Evolutionary conservation across 2,113 vertebrate genomes (phyloP), one percentile per base, ranked within the genome.

Genomic region (Pyrgilauda ruficollis): DNA sequence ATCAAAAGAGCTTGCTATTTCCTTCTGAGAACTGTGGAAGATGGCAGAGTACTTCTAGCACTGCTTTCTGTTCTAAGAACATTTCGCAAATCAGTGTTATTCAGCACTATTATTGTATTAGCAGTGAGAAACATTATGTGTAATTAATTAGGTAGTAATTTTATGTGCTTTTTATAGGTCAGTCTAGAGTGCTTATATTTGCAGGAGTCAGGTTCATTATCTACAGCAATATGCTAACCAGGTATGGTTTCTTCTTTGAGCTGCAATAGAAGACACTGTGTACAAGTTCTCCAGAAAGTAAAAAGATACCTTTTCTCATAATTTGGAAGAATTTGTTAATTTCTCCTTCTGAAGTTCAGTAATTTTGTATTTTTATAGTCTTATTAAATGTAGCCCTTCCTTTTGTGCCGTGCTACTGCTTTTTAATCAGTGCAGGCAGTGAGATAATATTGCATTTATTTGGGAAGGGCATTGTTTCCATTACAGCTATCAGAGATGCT

Each of bases 1-100:
- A 89, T 84, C 46, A 93, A 68, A 93, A 94, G 83, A 88, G 68
- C 63, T 90, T 94, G 85, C 80, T 83, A 31, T 86, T 94, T 97
- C 61, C 73, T 96, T 86, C 50, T 46, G 78, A 70, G 73, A 76
- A 69, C 41, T 41, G 41, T 87, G 63, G 62, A 92, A 89, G 80
- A 92, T 47, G 15, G 23, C 83, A 70, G 52, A 89, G 68, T 67
- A 37, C 64, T 93, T 90, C 44, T 41, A 90, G 69, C 55, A 41
- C 28, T 83, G n/a, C 50, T 80, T 86, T 87, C 82, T 95, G 46
- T 73, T 88, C 31, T 66, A 49, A 90, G 63, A 77, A 56, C 27
- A 17, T 92, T 94, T 78, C 74, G 63, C 59, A 86, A 88, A 89
- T 94, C 83, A 86, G 75, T 77, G 72, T 77, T 88, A 76, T 88